Base-by-base conservation (phyloP, 2,888 invertebrate species). In the Parnassius smintheus region DNA sequence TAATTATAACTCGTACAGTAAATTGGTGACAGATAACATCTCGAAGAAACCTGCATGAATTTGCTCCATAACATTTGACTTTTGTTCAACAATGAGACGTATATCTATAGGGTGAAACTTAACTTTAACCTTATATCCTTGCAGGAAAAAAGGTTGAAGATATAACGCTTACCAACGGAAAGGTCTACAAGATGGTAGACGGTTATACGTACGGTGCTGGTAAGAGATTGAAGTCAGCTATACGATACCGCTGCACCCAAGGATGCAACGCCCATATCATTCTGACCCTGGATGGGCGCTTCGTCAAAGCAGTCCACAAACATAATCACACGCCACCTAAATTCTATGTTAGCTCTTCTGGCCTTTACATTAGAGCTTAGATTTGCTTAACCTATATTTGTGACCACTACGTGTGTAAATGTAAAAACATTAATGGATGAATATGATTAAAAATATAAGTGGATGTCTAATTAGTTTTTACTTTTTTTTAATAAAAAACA, bases 251-350 rank as follows among this genome's bases (percentile, higher is more conserved):
- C 4, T 74, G 74, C 53, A 69, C 68, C 0, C 64, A 57, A 2
- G 62, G 66, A 0, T 72, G 69, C 56, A 67, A 66, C 10, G 71
- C 66, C 0, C 60, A 67, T 35, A 58, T 71, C 0, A 72, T 71
- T 56, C 46, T 78, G 8, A 65, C 66, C 1, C 18, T 55, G 10
- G 65, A 74, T 0, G 75, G 75, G 1, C 46, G 45, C 0, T 70
- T 72, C 46, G 11, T 72, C 0, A 68, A 62, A 13, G 54, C 66
- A 4, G 56, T 60, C 11, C 68, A 73, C 48, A 69, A 69, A 0
- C 75, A 79, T 59, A 68, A 59, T 9, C 79, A 81, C 58, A 25
- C 44, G 8, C 70, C 67, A 0, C 75, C 75, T 0, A 65, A 55
- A 0, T 74, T 70, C 53, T 64, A 61, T 51, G 44, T 70, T 1